Evolutionary conservation across 2,797 vertebrate species (phyloP), one percentile per base, ranked within the genome.

Genomic region (Sebastes taczanowskii): DNA sequence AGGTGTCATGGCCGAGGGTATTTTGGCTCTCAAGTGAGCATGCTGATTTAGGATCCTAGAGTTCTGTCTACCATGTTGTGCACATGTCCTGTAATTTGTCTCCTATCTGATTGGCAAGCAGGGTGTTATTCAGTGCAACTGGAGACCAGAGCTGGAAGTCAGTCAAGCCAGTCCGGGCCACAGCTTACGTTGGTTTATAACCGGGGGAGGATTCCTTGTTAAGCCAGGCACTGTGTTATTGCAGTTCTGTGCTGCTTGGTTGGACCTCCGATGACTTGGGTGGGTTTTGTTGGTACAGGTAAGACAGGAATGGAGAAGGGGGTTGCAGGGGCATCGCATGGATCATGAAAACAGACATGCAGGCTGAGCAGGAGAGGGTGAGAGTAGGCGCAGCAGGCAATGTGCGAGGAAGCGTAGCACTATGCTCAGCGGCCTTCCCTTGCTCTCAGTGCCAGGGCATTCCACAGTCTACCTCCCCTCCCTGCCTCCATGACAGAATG

Each of bases 401-500:
- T 89, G 83, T 86, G 81, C 49, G 76, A 75, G 78, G 82, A 90
- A 86, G 90, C 80, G 32, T 80, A 87, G 85, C 88, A 16, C 82
- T 35, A 10, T 62, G 79, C 88, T 84, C 65, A 56, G 59, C 80
- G 87, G 88, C 88, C 78, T 85, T 86, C 89, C 87, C 87, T 86
- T 86, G 77, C 89, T 86, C 80, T 65, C 65, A 7, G 74, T 90
- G 91, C 93, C 91, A 93, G 90, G 87, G 88, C 91, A 93, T 95
- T 95, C 91, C 93, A 91, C 82, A 87, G 89, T 86, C 90, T 81
- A 60, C 83, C 91, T 92, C 93, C 85, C 88, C 86, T 82, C 91
- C 81, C 82, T 90, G 87, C 84, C 66, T 89, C 88, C 66, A 16
- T 91, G 94, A 93, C 94, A 94, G 91, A 80, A 94, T 93, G 94